Evolutionary conservation across 2,113 vertebrate species (phyloP).

Genomic region (Orientallactaga bullata): DNA sequence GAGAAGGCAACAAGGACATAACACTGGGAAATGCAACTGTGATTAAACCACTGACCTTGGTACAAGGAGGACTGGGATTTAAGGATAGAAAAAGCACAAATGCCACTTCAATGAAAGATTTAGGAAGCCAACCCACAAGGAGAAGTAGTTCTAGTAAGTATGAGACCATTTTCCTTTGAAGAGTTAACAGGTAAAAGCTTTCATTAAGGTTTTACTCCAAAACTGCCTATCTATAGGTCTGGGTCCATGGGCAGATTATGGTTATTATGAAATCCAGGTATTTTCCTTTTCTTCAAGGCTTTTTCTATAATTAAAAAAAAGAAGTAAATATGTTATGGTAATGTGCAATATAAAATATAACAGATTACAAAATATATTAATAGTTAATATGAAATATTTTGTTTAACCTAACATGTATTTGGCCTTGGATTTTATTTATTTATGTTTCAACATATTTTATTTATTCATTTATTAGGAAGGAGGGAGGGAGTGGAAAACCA

Average conservation of each 20-base stretch:
- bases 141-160: background rate
- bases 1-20: background rate
- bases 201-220: background rate
- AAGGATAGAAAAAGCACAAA: background rate
- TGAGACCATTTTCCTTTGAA: background rate
- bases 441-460: no score
- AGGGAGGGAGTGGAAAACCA: no score
- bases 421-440: background rate
- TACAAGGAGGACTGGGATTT: background rate
- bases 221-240: background rate
- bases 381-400: background rate
- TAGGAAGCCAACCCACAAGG: background rate
- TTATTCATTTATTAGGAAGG: no score
- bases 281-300: background rate
- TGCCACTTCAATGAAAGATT: background rate
- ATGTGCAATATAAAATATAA: background rate
- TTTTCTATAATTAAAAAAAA: background rate
- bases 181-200: background rate
- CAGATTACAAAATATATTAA: background rate
- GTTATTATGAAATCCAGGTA: background rate
- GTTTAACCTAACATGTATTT: background rate
- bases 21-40: background rate
- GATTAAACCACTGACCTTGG: background rate
- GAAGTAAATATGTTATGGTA: background rate
- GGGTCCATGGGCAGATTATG: background rate